Evolutionary conservation across 1,140 invertebrate genomes (phyloP), one percentile per base, ranked within the genome.

Genomic region (Diplogasteroides magnus): DNA sequence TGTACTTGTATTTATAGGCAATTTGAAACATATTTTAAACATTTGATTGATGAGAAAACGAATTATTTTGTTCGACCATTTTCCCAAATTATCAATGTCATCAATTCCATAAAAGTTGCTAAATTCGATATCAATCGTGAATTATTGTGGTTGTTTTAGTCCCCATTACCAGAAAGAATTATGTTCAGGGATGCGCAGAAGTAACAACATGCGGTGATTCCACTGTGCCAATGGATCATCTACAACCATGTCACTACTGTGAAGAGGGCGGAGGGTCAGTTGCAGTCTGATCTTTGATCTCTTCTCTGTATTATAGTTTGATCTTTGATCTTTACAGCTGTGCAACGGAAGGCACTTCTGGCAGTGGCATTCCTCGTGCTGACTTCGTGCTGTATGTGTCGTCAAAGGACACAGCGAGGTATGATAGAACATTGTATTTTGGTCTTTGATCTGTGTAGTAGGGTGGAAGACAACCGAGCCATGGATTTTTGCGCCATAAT

Each of bases 351-450:
- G 77, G 74, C 29, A 26, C 68, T 25, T 63, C 55, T 27, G 68
- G 70, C 2, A 64, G 83, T 3, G 93, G 94, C 0, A 91, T 97
- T 26, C 85, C 87, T 59, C 88, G 90, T 74, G 90, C 93, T 0
- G 94, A 98, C 85, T 98, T 98, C 85, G 89, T 98, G 13, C 90
- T 99, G 76, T 98, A 98, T 83, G 91, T 98, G 14, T 96, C 37
- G 37, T 11, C 6, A 6, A 48, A 48, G 19, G 6, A 48, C 6
- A 48, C 37, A 19, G 37, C 6, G 37, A 48, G 37, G 37, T 48
- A 19, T 19, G 37, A 6, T 6, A 11, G 37, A 48, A 11, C 37
- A 11, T 48, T 48, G 37, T 11, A 11, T 19, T 48, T 48, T 48
- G 61, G 55, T 31, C 23, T 68, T 29, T 0, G 28, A 59, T 59